Percentiles rank a stretch among this genome's conserved stretches.
phyloP scores from a whole-genome alignment of 2,888 invertebrate species.

The Melanostoma mellinum region DNA sequence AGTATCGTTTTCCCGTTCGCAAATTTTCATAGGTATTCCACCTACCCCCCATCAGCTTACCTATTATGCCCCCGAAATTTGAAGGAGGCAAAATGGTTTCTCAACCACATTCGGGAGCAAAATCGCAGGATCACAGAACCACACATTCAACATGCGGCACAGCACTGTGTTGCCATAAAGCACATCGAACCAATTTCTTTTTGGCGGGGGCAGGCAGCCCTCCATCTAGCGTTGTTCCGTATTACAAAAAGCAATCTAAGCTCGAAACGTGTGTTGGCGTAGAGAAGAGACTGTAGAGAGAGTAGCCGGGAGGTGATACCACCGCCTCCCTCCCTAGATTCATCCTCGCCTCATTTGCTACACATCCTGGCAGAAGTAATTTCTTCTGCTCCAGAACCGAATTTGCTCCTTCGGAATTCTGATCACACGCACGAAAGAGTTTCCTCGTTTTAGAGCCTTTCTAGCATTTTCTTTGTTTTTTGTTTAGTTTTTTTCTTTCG shows the following conservation, averaged over 20 bases:
- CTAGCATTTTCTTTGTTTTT: conserved; percentile 4
- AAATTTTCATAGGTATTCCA: conserved; percentile 63
- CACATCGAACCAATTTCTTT: conserved; percentile 70
- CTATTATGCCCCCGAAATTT: conserved; percentile 34
- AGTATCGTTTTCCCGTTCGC: conserved; percentile 71
- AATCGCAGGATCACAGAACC: conserved; percentile 67
- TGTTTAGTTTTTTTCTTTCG: conserved; percentile 16
- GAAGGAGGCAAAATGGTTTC: conserved; percentile 66
- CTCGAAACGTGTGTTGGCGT: conserved; percentile 61
- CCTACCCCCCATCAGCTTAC: conserved; percentile 8
- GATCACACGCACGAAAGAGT: conserved; percentile 76
- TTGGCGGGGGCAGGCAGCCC: conserved; percentile 14
- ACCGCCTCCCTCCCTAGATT: conserved; percentile 5
- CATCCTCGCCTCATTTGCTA: conserved; percentile 67
- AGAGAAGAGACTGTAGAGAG: background rate
- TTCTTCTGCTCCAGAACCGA: conserved; percentile 65
- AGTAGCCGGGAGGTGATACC: conserved; percentile 5
- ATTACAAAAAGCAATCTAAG: conserved; percentile 68
- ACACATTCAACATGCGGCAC: conserved; percentile 72
- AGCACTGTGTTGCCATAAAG: conserved; percentile 70
- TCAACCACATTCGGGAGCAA: conserved; percentile 59
- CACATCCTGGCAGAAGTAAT: conserved; percentile 72
- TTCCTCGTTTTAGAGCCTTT: conserved; percentile 67
- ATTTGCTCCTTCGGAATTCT: conserved; percentile 73
- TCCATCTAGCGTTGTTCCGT: conserved; percentile 3